Evolutionary conservation across 92 coral and sea anemone species (phyloP).

Genomic region (Chrysogorgia sp.): DNA sequence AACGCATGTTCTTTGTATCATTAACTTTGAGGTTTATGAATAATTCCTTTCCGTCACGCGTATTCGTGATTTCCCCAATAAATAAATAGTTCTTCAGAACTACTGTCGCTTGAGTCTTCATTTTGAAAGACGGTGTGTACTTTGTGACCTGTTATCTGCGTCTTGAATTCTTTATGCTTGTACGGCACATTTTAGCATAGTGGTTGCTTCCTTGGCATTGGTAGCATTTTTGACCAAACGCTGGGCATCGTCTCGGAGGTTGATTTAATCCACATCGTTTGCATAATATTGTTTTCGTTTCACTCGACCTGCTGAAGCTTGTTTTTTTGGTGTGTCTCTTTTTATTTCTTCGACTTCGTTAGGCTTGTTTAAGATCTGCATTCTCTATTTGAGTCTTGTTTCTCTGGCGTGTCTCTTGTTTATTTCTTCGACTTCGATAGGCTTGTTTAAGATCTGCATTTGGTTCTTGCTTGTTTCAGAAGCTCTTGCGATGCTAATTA

Average conservation of each 20-base stretch:
- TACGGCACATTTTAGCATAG: conserved; percentile 43
- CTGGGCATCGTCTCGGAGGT: conserved; percentile 14
- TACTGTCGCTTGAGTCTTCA: background rate
- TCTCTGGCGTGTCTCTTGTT: background rate
- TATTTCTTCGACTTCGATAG: conserved; percentile 39
- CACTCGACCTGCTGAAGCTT: too few relatives aligned
- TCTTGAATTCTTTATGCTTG: background rate
- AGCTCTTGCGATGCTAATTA: conserved; percentile 52
- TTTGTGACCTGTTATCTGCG: background rate
- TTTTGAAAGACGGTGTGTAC: background rate
- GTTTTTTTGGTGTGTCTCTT: background rate
- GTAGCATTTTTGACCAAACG: conserved; percentile 32
- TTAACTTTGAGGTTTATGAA: conserved; percentile 4
- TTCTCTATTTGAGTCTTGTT: background rate
- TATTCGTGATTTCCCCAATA: conserved; percentile 13
- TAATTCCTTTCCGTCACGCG: background rate
- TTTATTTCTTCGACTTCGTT: background rate
- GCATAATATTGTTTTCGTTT: conserved; percentile 17
- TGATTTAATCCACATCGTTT: conserved; percentile 34
- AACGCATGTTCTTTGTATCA: conserved; percentile 14
- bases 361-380: background rate
- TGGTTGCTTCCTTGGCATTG: conserved; percentile 41
- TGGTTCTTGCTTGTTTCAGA: conserved; percentile 65
- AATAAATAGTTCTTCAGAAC: conserved; percentile 1
- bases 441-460: conserved; percentile 28